Evolutionary conservation across 2,888 invertebrate species (phyloP), one percentile per base, ranked within the genome.

Genomic region (Sesamia inferens): DNA sequence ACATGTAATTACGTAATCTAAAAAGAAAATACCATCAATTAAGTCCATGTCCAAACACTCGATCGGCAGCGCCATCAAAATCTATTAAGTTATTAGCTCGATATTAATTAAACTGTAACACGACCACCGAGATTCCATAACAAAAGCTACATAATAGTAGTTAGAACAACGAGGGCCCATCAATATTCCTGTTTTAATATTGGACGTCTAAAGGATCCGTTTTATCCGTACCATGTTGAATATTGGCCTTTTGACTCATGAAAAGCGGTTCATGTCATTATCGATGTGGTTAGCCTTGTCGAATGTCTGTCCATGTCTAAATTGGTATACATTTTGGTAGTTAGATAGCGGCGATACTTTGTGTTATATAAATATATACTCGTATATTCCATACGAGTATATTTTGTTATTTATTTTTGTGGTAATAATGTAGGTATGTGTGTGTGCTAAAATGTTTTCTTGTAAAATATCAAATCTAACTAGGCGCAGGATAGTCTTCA

Each of bases 151-250:
- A 58, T 62, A 73, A 75, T 78, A 83, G 72, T 74, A 78, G 81
- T 83, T 67, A 74, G 67, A 76, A 79, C 76, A 72, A 69, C 67
- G 62, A 51, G 6, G n/a, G 31, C 42, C 70, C 77, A 84, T 84
- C 84, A 86, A 85, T 85, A 79, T 86, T 64, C 76, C 64, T 71
- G 82, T 79, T 86, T 86, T 85, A 85, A 86, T 85, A 85, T 84
- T 42, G 66, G 39, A 63, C 66, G 70, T 59, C 77, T 75, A 78
- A 84, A 82, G 61, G 77, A 58, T 51, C 58, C 62, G 67, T 72
- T 79, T 71, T 68, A 66, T 14, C 58, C n/a, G 14, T 59, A 24
- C 11, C 22, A 47, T 44, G 48, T 58, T 55, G 55, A 64, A 65
- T 71, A 84, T 75, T 42, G 64, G 57, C 13, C 47, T 24, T 14